These are phyloP conservation scores for Heliocidaris tuberculata DNA, from an alignment of 35 echinoderm and acorn worm species.

Conservation along the genomic window DNA sequence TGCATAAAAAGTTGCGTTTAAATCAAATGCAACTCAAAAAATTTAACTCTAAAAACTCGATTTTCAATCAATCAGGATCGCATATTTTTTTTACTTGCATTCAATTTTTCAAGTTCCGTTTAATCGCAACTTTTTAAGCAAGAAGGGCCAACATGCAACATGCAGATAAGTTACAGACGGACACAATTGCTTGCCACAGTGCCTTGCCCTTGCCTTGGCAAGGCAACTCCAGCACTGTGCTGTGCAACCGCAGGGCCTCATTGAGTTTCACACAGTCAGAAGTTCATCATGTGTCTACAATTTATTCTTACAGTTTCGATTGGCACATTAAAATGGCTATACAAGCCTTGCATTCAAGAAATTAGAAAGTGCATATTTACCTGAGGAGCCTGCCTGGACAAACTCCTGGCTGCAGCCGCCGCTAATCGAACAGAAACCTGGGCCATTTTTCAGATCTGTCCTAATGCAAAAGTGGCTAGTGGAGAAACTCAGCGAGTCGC, in stretches of 20 bases:
- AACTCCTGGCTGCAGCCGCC: constrained; percentile 75
- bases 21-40: too few species aligned
- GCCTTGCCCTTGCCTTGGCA: too few species aligned
- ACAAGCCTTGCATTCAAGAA: neutral
- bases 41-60: too few species aligned
- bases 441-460: constrained; percentile 57
- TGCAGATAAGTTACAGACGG: too few species aligned
- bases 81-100: too few species aligned
- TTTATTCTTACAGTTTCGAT: neutral
- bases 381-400: constrained; percentile 84
- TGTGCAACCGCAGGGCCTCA: neutral
- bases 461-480: constrained; percentile 60
- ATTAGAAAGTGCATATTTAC: constrained; percentile 43
- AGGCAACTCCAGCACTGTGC: too few species aligned
- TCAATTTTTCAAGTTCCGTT: too few species aligned
- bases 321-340: neutral
- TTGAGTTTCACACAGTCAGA: neutral
- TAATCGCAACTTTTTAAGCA: too few species aligned
- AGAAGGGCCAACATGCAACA: too few species aligned
- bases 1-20: too few species aligned
- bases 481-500: neutral
- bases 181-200: too few species aligned
- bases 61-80: too few species aligned
- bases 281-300: neutral
- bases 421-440: constrained; percentile 83